These are phyloP conservation scores for Lycocorax pyrrhopterus DNA, from an alignment of 2,113 vertebrate species.

Conservation along the genomic window DNA sequence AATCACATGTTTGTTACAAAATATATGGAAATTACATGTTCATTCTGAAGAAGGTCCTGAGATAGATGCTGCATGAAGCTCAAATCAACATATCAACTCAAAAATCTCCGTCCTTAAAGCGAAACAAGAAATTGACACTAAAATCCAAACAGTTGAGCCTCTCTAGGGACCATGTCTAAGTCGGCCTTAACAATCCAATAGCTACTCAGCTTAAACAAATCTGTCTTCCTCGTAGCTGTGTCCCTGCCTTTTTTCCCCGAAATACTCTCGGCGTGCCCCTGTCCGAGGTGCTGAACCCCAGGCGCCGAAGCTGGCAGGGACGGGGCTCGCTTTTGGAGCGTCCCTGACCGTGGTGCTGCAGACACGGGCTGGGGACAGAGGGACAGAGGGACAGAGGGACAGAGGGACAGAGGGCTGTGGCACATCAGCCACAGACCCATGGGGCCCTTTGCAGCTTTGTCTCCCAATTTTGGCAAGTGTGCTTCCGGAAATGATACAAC, in stretches of 20 bases:
- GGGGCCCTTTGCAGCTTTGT: background rate
- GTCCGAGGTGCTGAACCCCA: background rate
- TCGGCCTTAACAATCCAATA: fast-evolving
- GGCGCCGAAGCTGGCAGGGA: fast-evolving
- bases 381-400: background rate
- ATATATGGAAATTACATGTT: background rate
- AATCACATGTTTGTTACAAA: background rate
- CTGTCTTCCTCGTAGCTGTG: fast-evolving
- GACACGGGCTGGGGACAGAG: fast-evolving
- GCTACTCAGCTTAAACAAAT: background rate
- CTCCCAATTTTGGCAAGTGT: background rate
- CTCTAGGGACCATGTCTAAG: background rate
- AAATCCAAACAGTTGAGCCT: background rate
- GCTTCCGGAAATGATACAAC: background rate
- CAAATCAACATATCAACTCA: background rate
- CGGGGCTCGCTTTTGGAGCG: fast-evolving
- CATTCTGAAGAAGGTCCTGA: background rate
- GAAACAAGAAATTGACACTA: background rate
- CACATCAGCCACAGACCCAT: no score
- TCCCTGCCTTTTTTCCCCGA: fast-evolving
- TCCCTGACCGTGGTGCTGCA: slow-evolving; percentile 35
- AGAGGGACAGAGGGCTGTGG: fast-evolving
- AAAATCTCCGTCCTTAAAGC: background rate
- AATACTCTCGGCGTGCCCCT: fast-evolving
- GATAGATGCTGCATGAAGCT: background rate